Base-by-base conservation (phyloP, 2,888 invertebrate species). In the Ichneumoninae sp. region DNA sequence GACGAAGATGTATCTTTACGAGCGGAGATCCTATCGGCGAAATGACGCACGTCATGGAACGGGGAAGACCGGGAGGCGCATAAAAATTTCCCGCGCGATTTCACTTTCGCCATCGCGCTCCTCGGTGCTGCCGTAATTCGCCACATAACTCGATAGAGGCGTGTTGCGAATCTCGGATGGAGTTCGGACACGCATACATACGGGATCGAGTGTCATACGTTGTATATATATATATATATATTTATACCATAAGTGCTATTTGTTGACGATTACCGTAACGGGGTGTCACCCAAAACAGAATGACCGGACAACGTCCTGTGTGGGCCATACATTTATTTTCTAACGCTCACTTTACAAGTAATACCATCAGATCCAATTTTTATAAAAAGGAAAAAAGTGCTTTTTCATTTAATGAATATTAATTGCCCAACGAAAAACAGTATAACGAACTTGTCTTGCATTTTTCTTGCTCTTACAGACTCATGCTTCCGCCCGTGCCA, bases 151-250 rank as follows among this genome's bases (percentile, higher is more conserved):
- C 47, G 40, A n/a, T 22, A 57, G 44, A 76, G 82, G 85, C 89
- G 89, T 89, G 91, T 88, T 84, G 79, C 85, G 91, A 90, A 89
- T 90, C 81, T 82, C 57, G 83, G 87, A 88, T 85, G 60, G 26
- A 75, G 75, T 83, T 70, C 78, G 79, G 40, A 69, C 63, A 68
- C 26, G 52, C 50, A 10, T 19, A 40, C 19, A n/a, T 57, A 68
- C n/a, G 5, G 13, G 66, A 80, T 83, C 69, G 30, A 69, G 50
- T 65, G 71, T 47, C 13, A 26, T 60, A 50, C 30, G n/a, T 1
- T 30, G 2, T 63, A 30, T 16, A 33, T 63, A 30, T 63, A 30
- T 16, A 33, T 63, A 30, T 19, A 19, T 5, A n/a, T 63, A 63
- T 30, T 7, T n/a, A 63, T n/a, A 4, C 30, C 44, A 33, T n/a